Percentiles rank a stretch among this genome's conserved stretches.
Conservation (phyloP, 2,113 vertebrate species). For the Helogale parvula region DNA sequence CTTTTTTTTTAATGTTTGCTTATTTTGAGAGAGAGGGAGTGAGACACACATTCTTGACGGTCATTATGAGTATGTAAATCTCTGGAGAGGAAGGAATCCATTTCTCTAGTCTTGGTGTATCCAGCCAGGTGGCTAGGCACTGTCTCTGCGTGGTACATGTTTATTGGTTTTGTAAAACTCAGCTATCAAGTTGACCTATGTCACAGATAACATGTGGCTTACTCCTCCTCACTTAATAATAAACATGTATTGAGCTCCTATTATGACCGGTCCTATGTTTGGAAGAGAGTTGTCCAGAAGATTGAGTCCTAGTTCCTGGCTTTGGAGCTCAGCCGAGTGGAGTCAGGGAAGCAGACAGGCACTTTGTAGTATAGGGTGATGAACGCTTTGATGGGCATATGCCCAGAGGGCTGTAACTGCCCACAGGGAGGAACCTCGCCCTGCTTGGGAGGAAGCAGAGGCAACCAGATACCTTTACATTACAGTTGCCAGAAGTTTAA, state of each 20-base stretch:
- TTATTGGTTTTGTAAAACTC: slow-evolving; percentile 19
- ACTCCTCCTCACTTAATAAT: not conserved
- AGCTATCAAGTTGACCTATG: not conserved
- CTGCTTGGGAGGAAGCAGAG: not conserved
- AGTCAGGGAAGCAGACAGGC: not conserved
- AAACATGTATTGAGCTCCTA: not conserved
- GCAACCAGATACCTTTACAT: not conserved
- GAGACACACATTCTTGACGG: slow-evolving; percentile 23
- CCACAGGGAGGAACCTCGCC: not conserved
- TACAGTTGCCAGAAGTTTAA: not conserved
- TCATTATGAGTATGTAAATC: slow-evolving; percentile 18
- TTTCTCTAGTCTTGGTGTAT: slow-evolving; percentile 31
- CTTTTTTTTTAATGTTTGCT: no score
- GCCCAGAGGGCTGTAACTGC: not conserved
- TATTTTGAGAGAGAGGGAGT: no score
- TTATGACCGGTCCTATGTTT: not conserved
- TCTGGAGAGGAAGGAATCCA: slow-evolving; percentile 1
- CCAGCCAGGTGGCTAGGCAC: not conserved
- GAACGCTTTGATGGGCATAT: not conserved
- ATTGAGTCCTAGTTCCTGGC: not conserved
- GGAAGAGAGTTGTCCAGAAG: not conserved
- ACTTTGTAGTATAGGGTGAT: not conserved
- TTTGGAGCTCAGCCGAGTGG: not conserved
- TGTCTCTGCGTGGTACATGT: not conserved
- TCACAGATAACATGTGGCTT: not conserved